These are phyloP conservation scores for Choloepus hoffmanni DNA, from an alignment of 2,113 vertebrate genomes.

Conservation along the genomic window DNA sequence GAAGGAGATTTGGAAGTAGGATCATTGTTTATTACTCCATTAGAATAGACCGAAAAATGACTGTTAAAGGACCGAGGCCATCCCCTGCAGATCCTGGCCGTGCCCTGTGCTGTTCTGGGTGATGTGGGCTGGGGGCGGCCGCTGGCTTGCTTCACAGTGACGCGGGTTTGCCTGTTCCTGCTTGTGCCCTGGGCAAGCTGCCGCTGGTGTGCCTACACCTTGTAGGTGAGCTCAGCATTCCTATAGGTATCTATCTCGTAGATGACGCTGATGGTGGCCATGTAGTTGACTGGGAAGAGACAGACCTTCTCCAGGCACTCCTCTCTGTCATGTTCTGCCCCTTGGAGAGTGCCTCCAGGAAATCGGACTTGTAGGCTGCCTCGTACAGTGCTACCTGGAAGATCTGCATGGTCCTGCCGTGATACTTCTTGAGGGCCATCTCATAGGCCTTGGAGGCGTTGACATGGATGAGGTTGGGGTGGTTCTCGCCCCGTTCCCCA, in stretches of 20 bases:
- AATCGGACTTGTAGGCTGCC: slow-evolving; percentile 94
- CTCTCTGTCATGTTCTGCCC: slow-evolving; percentile 95
- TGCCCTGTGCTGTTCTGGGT: neutral
- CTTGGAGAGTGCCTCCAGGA: slow-evolving; percentile 95
- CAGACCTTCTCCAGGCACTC: slow-evolving; percentile 95
- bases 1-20: neutral
- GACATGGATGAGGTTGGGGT: slow-evolving; percentile 95
- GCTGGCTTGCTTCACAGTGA: slow-evolving; percentile 68
- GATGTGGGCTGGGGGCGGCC: accelerated
- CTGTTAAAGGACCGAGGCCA: slow-evolving; percentile 45
- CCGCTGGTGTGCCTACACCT: slow-evolving; percentile 84
- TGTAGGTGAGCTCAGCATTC: slow-evolving; percentile 95
- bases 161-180: neutral
- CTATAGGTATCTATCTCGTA: slow-evolving; percentile 95
- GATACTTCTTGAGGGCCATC: slow-evolving; percentile 93
- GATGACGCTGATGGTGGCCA: slow-evolving; percentile 93
- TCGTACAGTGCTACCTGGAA: slow-evolving; percentile 93
- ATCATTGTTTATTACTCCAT: slow-evolving; percentile 70
- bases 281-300: slow-evolving; percentile 93
- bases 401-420: slow-evolving; percentile 95
- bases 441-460: slow-evolving; percentile 96
- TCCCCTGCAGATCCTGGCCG: slow-evolving; percentile 23
- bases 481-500: slow-evolving; percentile 93
- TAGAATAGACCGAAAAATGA: slow-evolving; percentile 15
- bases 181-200: neutral